Percentiles rank a stretch among this genome's conserved stretches.
Conservation (phyloP, 2,888 invertebrate species). For the Dicyrtoma fusca region DNA sequence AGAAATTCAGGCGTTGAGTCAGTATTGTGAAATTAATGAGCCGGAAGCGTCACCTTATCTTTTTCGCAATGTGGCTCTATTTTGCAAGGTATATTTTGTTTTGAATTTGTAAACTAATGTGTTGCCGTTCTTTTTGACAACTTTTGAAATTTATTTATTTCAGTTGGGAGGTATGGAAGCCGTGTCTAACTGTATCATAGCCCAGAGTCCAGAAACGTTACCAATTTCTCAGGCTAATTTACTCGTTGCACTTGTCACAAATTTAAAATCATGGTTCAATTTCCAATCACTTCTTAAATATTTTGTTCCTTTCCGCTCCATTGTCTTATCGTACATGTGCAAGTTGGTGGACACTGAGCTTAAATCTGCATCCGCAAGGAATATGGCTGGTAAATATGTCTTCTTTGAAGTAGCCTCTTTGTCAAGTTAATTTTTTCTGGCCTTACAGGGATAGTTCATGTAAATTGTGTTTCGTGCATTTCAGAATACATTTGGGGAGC, state of each 20-base stretch:
- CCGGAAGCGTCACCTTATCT: slow-evolving; percentile 89
- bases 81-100: slow-evolving; percentile 70
- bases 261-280: slow-evolving; percentile 91
- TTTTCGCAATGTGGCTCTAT: slow-evolving; percentile 87
- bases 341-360: slow-evolving; percentile 88
- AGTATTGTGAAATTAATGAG: slow-evolving; percentile 89
- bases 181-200: slow-evolving; percentile 83
- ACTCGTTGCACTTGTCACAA: slow-evolving; percentile 87
- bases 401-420: too few species aligned
- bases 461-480: slow-evolving; percentile 12
- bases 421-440: too few species aligned
- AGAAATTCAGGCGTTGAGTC: slow-evolving; percentile 76
- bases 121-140: not conserved
- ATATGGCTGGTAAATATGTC: slow-evolving; percentile 76
- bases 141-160: not conserved
- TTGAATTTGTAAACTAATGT: not conserved
- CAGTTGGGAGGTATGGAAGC: slow-evolving; percentile 79
- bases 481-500: slow-evolving; percentile 94
- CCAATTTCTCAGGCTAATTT: slow-evolving; percentile 89
- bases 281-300: slow-evolving; percentile 85
- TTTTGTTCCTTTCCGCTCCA: slow-evolving; percentile 82
- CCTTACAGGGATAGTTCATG: too few species aligned
- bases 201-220: slow-evolving; percentile 71
- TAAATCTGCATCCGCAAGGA: slow-evolving; percentile 82
- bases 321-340: slow-evolving; percentile 91